A percentile compares a stretch with the other conserved stretches of the same genome.
These are phyloP conservation scores for Leptarthrus brevirostris DNA, from an alignment of 2,888 invertebrate genomes.

Conservation along the genomic window DNA sequence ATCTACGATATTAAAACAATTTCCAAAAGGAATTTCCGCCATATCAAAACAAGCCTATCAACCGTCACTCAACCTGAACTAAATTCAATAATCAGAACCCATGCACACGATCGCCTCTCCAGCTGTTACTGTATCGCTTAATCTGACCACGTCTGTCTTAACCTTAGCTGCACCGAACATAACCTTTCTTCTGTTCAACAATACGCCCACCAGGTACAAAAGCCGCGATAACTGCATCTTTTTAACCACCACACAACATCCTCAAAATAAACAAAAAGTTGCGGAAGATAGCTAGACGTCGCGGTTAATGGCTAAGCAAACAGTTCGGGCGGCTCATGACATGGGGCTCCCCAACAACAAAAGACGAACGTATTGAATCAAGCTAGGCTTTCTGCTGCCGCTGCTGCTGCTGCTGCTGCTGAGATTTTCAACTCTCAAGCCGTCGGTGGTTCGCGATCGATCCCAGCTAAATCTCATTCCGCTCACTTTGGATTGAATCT, in stretches of 20 bases:
- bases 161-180: conserved; percentile 42
- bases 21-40: neutral
- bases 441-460: too few species aligned
- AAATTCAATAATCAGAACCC: conserved; percentile 28
- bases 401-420: neutral
- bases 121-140: conserved; percentile 38
- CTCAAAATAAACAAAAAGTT: conserved; percentile 43
- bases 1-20: neutral
- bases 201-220: conserved; percentile 47
- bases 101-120: conserved; percentile 32
- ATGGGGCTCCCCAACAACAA: conserved; percentile 4
- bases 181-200: conserved; percentile 49
- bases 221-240: conserved; percentile 46
- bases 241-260: conserved; percentile 39
- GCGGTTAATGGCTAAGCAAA: conserved; percentile 47
- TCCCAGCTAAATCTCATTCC: neutral
- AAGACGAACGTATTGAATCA: conserved; percentile 1
- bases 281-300: conserved; percentile 42
- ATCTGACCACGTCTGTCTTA: conserved; percentile 43
- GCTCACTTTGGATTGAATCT: neutral
- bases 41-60: conserved; percentile 14
- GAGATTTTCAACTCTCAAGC: neutral
- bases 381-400: neutral
- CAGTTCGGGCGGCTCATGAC: conserved; percentile 15
- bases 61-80: conserved; percentile 39